Percentiles rank a stretch among this genome's conserved stretches.
Conservation (phyloP, 1,140 invertebrate genomes). For the Meloidogyne chitwoodi region DNA sequence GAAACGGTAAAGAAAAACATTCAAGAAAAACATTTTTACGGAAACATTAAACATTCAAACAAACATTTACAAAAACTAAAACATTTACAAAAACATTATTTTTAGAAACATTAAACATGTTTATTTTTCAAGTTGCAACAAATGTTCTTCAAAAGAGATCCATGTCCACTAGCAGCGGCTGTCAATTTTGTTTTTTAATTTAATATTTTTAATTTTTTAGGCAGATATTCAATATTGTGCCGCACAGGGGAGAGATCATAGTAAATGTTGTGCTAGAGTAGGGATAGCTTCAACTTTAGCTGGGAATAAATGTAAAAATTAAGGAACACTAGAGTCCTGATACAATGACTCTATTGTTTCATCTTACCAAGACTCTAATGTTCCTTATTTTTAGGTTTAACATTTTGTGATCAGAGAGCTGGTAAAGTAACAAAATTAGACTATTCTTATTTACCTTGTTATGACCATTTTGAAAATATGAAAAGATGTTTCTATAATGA, state of each 20-base stretch:
- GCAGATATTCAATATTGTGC: slow-evolving; percentile 41
- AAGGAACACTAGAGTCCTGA: not conserved
- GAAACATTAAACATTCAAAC: not conserved
- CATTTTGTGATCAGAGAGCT: slow-evolving; percentile 17
- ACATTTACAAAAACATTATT: slow-evolving; percentile 28
- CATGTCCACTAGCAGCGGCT: slow-evolving; percentile 44
- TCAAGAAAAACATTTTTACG: not conserved
- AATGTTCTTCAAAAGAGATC: slow-evolving; percentile 48
- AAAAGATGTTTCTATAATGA: slow-evolving; percentile 44
- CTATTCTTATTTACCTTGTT: slow-evolving; percentile 40
- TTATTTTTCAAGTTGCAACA: slow-evolving; percentile 35
- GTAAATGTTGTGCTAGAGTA: slow-evolving; percentile 33
- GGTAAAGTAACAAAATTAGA: slow-evolving; percentile 42
- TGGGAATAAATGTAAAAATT: slow-evolving; percentile 39
- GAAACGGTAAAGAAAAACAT: slow-evolving; percentile 35
- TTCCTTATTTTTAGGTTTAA: slow-evolving; percentile 7
- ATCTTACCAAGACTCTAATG: too few relatives aligned
- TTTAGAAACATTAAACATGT: not conserved
- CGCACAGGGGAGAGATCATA: slow-evolving; percentile 29
- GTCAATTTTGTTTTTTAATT: not conserved
- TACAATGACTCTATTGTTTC: not conserved
- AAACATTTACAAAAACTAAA: slow-evolving; percentile 20
- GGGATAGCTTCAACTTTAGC: slow-evolving; percentile 31
- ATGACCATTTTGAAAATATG: slow-evolving; percentile 43
- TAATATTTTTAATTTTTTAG: not conserved